Conservation (phyloP, 2,113 vertebrate species). For the Podarcis muralis region DNA sequence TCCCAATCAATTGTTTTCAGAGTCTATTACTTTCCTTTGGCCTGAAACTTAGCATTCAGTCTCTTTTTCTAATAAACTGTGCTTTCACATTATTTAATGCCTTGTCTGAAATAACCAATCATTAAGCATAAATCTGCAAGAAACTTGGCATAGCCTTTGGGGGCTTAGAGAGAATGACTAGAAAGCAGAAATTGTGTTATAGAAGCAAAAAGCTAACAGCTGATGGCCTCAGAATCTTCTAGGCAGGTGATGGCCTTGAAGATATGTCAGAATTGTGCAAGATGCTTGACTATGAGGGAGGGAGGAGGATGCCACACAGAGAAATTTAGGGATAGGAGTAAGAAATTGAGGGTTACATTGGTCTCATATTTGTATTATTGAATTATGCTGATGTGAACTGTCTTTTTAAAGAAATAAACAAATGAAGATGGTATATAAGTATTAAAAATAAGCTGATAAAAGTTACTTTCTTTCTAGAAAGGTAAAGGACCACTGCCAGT, state of each 20-base stretch:
- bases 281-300: background rate
- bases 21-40: conserved; percentile 5
- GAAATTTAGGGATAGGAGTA: background rate
- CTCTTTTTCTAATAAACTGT: background rate
- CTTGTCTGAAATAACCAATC: background rate
- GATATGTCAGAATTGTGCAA: background rate
- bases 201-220: background rate
- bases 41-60: background rate
- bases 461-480: background rate
- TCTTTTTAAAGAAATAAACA: background rate
- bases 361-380: background rate
- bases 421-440: background rate
- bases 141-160: background rate
- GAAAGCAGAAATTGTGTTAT: background rate
- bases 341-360: background rate
- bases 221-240: background rate
- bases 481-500: background rate
- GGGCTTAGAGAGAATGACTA: background rate
- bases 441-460: background rate
- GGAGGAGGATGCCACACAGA: no score
- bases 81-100: background rate
- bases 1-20: conserved; percentile 2
- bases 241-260: background rate
- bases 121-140: background rate
- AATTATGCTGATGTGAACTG: background rate